A percentile compares a stretch with the other conserved stretches of the same genome.
Conservation (phyloP, 2,888 invertebrate genomes). For the Chymomyza caudatula region DNA sequence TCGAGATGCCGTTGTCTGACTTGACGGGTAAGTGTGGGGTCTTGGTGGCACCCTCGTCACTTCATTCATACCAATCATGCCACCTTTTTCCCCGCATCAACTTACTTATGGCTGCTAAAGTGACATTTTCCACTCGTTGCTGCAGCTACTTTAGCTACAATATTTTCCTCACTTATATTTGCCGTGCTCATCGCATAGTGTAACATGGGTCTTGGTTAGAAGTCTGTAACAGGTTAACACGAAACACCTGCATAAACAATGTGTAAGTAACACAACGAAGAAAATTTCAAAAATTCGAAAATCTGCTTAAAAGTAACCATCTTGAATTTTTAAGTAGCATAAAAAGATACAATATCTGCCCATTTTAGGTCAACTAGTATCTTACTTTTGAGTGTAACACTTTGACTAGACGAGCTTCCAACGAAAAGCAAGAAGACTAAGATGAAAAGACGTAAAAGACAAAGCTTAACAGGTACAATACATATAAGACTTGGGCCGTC, state of each 20-base stretch:
- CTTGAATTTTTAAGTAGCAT: too few species aligned
- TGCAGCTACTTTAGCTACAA: conserved; percentile 43
- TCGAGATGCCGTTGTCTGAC: background rate
- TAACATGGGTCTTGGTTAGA: too few species aligned
- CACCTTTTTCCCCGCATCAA: conserved; percentile 25
- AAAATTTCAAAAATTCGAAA: too few species aligned
- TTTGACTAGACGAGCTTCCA: background rate
- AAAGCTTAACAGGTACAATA: background rate
- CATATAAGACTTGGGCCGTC: background rate
- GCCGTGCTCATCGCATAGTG: background rate
- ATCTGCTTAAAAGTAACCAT: too few species aligned
- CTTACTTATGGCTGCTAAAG: conserved; percentile 44
- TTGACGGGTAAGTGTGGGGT: background rate
- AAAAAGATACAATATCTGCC: too few species aligned
- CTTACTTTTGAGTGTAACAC: too few species aligned
- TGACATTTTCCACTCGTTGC: conserved; percentile 51
- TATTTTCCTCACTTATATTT: conserved; percentile 44
- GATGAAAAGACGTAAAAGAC: background rate
- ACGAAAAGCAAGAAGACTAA: background rate
- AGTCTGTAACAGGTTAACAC: too few species aligned
- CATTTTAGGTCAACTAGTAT: too few species aligned
- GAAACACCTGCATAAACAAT: too few species aligned
- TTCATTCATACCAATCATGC: conserved; percentile 16
- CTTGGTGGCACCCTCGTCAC: conserved; percentile 24
- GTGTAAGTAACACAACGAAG: too few species aligned